These are phyloP conservation scores for Ceramica pisi DNA, from an alignment of 2,888 invertebrate species.

Conservation along the genomic window DNA sequence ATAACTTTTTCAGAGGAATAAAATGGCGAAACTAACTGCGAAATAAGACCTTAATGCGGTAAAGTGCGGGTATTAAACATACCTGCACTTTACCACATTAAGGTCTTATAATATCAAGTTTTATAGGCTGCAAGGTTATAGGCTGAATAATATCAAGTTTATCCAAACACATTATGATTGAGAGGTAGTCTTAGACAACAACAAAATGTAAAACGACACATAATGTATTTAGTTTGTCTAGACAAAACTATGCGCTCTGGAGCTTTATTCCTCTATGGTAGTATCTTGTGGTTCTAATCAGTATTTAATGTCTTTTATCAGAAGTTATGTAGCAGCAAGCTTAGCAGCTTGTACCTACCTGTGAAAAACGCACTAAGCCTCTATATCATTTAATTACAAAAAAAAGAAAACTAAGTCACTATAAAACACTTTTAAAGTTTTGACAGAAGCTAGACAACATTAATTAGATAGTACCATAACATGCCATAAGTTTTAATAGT, in stretches of 20 bases:
- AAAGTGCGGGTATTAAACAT: too few relatives aligned
- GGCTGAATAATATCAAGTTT: background rate
- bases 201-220: too few relatives aligned
- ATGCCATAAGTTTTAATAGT: background rate
- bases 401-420: background rate
- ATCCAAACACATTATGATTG: background rate
- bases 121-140: too few relatives aligned
- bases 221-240: too few relatives aligned
- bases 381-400: background rate
- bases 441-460: background rate
- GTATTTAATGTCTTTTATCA: background rate
- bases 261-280: too few relatives aligned
- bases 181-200: background rate
- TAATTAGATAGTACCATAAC: background rate
- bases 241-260: background rate
- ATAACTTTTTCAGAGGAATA: too few relatives aligned
- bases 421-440: slow-evolving; percentile 1
- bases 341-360: background rate
- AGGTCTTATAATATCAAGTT: too few relatives aligned
- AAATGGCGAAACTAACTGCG: too few relatives aligned
- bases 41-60: too few relatives aligned
- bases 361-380: background rate
- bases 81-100: too few relatives aligned
- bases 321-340: background rate
- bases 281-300: too few relatives aligned